phyloP scores from a whole-genome alignment of 1,140 invertebrate genomes.

The Drosophila eugracilis region DNA sequence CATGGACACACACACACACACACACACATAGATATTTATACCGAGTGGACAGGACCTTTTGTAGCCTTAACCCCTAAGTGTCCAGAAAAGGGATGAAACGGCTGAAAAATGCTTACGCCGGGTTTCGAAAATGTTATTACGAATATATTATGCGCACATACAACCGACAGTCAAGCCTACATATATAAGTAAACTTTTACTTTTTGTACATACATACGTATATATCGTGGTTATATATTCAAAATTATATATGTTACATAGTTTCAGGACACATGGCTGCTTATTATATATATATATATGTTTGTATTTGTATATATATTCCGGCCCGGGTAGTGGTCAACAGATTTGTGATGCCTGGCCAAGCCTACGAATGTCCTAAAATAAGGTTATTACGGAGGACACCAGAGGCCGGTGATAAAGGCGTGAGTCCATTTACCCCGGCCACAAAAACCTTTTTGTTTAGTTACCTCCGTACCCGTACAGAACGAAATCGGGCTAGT shows the following conservation, averaged over 20 bases:
- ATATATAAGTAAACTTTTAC: constrained; percentile 37
- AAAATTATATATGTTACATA: constrained; percentile 47
- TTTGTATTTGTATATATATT: constrained; percentile 30
- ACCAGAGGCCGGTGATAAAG: constrained; percentile 45
- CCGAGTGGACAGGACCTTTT: constrained; percentile 53
- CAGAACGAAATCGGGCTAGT: constrained; percentile 65
- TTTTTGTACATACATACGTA: constrained; percentile 28
- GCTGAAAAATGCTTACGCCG: constrained; percentile 81
- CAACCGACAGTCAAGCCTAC: constrained; percentile 16
- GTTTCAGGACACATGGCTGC: constrained; percentile 28
- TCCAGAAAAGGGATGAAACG: constrained; percentile 84
- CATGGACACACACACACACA: constrained; percentile 17
- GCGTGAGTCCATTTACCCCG: constrained; percentile 31
- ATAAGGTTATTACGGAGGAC: constrained; percentile 58
- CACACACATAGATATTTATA: constrained; percentile 21
- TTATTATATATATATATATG: constrained; percentile 50
- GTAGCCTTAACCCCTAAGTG: constrained; percentile 72
- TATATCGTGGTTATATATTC: constrained; percentile 25
- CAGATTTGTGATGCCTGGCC: constrained; percentile 71
- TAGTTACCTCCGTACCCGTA: constrained; percentile 61
- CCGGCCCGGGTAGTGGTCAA: constrained; percentile 64
- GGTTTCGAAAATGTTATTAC: constrained; percentile 79
- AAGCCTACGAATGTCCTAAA: constrained; percentile 69
- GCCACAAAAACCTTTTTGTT: constrained; percentile 61
- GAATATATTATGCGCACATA: constrained; percentile 77